A percentile compares a stretch with the other conserved stretches of the same genome.
Evolutionary conservation across 2,797 vertebrate species (phyloP).

Genomic region (Amblyraja radiata): DNA sequence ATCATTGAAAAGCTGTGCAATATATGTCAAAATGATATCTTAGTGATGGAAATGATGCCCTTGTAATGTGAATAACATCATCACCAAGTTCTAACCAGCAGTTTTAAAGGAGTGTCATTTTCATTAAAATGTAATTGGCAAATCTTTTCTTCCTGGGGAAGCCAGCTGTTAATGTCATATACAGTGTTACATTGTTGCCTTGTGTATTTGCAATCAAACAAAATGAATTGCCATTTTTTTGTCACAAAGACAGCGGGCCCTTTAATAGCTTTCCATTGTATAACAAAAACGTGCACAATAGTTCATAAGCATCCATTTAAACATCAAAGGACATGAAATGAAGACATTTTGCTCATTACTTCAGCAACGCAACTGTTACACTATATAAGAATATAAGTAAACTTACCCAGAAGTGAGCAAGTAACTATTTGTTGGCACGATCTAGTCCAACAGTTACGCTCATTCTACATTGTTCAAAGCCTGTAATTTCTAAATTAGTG

Average conservation of each 20-base stretch:
- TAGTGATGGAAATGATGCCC: neutral
- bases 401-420: neutral
- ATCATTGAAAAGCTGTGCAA: neutral
- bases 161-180: neutral
- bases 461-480: neutral
- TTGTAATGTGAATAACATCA: neutral
- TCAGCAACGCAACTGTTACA: neutral
- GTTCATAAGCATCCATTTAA: neutral
- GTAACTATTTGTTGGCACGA: neutral
- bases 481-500: neutral
- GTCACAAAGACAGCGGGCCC: neutral
- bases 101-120: neutral
- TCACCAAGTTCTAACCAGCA: neutral
- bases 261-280: neutral
- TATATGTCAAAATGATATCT: neutral
- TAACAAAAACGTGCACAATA: neutral
- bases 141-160: neutral
- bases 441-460: neutral
- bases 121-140: constrained; percentile 1
- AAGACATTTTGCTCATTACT: neutral
- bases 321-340: neutral
- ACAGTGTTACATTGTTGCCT: neutral
- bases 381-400: neutral
- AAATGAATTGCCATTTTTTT: constrained; percentile 14
- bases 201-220: constrained; percentile 11